A percentile compares a stretch with the other conserved stretches of the same genome.
Conservation (phyloP, 2,888 invertebrate species). For the Exephanes ischioxanthus region DNA sequence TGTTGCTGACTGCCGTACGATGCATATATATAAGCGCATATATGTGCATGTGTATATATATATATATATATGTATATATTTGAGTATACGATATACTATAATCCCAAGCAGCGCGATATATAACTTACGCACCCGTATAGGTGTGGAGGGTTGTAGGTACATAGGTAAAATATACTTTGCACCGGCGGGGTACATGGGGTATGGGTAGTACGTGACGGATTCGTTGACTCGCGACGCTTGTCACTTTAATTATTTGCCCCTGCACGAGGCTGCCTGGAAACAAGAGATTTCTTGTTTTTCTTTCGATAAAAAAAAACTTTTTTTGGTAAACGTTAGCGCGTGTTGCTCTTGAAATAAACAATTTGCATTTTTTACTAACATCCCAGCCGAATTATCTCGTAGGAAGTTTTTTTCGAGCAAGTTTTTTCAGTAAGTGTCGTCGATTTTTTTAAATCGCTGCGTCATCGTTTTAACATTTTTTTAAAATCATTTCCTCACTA, state of each 20-base stretch:
- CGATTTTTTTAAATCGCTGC: not conserved
- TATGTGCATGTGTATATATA: not conserved
- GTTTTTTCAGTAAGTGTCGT: not conserved
- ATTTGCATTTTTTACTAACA: not conserved
- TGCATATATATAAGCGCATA: not conserved
- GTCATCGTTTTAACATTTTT: slow-evolving; percentile 30
- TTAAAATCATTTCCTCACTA: slow-evolving; percentile 37
- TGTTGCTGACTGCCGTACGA: slow-evolving; percentile 51
- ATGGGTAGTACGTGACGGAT: slow-evolving; percentile 18
- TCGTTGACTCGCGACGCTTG: slow-evolving; percentile 17
- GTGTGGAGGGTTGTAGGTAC: slow-evolving; percentile 2
- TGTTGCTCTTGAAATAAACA: not conserved
- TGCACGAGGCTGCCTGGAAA: not conserved
- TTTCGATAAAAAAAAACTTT: not conserved
- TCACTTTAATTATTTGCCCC: slow-evolving; percentile 6
- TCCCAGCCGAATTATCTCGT: not conserved
- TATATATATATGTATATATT: not conserved
- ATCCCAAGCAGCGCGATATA: slow-evolving; percentile 10
- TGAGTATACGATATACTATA: slow-evolving; percentile 12
- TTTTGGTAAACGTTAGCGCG: not conserved
- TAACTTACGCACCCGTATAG: slow-evolving; percentile 52
- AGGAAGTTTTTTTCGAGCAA: not conserved
- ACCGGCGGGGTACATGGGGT: not conserved
- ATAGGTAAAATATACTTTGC: slow-evolving; percentile 7
- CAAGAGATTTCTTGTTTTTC: not conserved